phyloP scores from a whole-genome alignment of 2,797 vertebrate genomes.

The Aselliscus stoliczkanus region DNA sequence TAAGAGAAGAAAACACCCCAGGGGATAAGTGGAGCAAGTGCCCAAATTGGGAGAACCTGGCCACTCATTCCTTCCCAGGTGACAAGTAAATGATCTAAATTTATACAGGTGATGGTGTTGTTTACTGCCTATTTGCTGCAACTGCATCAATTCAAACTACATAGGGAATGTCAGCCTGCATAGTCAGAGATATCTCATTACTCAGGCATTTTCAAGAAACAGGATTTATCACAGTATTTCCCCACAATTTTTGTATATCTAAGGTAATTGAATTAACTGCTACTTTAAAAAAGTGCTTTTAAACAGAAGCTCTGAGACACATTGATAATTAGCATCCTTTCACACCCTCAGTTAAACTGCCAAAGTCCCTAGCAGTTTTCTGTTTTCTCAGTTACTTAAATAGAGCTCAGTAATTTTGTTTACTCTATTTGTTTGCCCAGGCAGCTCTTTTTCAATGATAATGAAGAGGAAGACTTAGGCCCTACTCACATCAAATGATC shows the following conservation, averaged over 20 bases:
- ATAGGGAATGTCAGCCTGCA: neutral
- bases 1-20: neutral
- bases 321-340: conserved; percentile 59
- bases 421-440: conserved; percentile 26
- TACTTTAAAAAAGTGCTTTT: conserved; percentile 42
- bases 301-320: conserved; percentile 42
- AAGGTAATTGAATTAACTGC: conserved; percentile 58
- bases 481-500: conserved; percentile 16
- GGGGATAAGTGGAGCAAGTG: neutral
- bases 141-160: neutral
- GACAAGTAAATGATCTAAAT: neutral
- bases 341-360: conserved; percentile 65
- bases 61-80: neutral
- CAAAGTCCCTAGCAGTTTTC: conserved; percentile 38
- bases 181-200: neutral
- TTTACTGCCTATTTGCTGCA: neutral
- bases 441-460: neutral
- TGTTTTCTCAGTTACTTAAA: conserved; percentile 59
- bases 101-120: neutral
- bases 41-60: neutral
- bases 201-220: conserved; percentile 25
- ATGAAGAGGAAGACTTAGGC: neutral
- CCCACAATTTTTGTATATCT: neutral
- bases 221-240: neutral
- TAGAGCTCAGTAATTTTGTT: conserved; percentile 54